Percentiles rank a stretch among this genome's conserved stretches.
Conservation (phyloP, 2,888 invertebrate genomes). For the Drosophila villosipedis region DNA sequence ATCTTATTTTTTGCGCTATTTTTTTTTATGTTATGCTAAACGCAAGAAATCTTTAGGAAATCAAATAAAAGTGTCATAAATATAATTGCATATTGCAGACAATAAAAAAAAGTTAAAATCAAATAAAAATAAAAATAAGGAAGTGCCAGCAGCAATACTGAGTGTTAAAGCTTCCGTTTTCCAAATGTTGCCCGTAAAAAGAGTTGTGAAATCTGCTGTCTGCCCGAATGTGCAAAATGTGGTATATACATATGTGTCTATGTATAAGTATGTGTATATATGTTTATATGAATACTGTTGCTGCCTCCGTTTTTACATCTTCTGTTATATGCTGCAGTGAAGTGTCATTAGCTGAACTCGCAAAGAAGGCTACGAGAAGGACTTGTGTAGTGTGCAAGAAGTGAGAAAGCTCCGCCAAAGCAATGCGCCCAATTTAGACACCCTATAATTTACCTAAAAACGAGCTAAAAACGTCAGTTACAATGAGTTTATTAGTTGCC, state of each 20-base stretch:
- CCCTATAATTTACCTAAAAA: slow-evolving; percentile 16
- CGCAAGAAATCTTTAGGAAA: slow-evolving; percentile 70
- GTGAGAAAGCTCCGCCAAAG: background rate
- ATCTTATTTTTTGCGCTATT: slow-evolving; percentile 15
- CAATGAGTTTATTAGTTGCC: background rate
- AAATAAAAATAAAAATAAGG: slow-evolving; percentile 3
- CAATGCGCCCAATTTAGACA: slow-evolving; percentile 15
- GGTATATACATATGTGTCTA: background rate
- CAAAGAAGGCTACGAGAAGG: slow-evolving; percentile 18
- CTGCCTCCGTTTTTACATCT: slow-evolving; percentile 45
- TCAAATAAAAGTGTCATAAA: slow-evolving; percentile 77
- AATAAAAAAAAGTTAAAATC: slow-evolving; percentile 24
- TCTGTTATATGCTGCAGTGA: slow-evolving; percentile 37
- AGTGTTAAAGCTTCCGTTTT: background rate
- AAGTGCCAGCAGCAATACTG: slow-evolving; percentile 4
- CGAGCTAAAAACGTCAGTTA: no score
- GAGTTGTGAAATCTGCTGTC: slow-evolving; percentile 1
- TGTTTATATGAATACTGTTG: background rate
- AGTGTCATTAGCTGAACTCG: slow-evolving; percentile 58
- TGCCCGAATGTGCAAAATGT: background rate
- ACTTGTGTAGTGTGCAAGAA: slow-evolving; percentile 8
- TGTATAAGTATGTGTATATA: slow-evolving; percentile 6
- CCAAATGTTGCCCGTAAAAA: slow-evolving; percentile 34
- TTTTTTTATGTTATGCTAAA: slow-evolving; percentile 63
- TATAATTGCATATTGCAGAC: slow-evolving; percentile 66